These are phyloP conservation scores for Mactromeris polynyma DNA, from an alignment of 2,888 invertebrate species.

Conservation along the genomic window DNA sequence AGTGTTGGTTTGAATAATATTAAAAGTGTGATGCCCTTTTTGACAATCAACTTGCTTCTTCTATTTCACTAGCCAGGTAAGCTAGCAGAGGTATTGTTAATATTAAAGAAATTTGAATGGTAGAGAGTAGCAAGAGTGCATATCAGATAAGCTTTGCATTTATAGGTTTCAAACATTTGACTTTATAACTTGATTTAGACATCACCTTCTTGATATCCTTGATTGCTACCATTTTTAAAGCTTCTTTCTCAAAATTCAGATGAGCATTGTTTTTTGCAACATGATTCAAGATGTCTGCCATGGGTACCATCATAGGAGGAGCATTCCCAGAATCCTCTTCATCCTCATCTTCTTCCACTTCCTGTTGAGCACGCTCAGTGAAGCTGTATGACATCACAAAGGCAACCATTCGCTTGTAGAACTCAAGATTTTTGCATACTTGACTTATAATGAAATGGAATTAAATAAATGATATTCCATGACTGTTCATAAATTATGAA, in stretches of 20 bases:
- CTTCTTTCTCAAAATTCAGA: constrained; percentile 84
- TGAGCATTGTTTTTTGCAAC: constrained; percentile 86
- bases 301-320: constrained; percentile 87
- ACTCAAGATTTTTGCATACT: constrained; percentile 76
- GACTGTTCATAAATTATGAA: too few species aligned
- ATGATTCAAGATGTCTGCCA: constrained; percentile 87
- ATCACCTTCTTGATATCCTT: constrained; percentile 82
- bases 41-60: too few species aligned
- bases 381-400: constrained; percentile 88
- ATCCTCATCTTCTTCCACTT: constrained; percentile 72
- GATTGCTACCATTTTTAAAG: constrained; percentile 84
- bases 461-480: too few species aligned
- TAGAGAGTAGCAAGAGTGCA: too few species aligned
- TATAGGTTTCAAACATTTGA: too few species aligned
- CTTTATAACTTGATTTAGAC: too few species aligned
- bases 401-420: constrained; percentile 87
- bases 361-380: constrained; percentile 82
- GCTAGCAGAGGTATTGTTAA: too few species aligned
- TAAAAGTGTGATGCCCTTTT: too few species aligned
- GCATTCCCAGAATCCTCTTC: constrained; percentile 72
- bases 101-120: too few species aligned
- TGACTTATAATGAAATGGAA: constrained; percentile 62
- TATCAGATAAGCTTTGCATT: too few species aligned
- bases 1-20: too few species aligned
- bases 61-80: too few species aligned